Percentiles rank a stretch among this genome's conserved stretches.
Evolutionary conservation across 2,797 vertebrate species (phyloP).

Genomic region (Premnoplex brunnescens): DNA sequence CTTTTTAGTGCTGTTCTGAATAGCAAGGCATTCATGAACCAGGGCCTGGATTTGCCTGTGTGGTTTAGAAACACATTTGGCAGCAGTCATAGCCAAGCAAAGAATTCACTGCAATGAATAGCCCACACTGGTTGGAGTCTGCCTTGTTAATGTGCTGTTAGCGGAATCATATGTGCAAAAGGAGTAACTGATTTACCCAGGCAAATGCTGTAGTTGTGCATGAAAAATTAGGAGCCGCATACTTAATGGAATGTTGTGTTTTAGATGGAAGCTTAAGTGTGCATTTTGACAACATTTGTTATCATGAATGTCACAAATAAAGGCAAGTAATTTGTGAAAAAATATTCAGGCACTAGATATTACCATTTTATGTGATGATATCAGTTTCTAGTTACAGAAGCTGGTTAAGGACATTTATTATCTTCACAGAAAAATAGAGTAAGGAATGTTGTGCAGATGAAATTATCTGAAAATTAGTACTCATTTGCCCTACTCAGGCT

Average conservation of each 20-base stretch:
- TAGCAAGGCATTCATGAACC: neutral
- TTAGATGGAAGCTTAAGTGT: neutral
- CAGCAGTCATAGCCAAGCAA: neutral
- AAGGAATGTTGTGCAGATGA: neutral
- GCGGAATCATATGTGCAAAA: neutral
- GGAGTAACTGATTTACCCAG: neutral
- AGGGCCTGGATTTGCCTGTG: neutral
- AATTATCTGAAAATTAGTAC: neutral
- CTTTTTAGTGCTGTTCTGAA: neutral
- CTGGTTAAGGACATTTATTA: neutral
- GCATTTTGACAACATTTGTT: neutral
- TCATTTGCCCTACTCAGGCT: neutral
- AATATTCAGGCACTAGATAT: neutral
- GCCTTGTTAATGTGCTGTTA: slow-evolving; percentile 24
- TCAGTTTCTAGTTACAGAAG: neutral
- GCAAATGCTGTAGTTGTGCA: neutral
- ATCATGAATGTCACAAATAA: neutral
- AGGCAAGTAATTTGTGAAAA: neutral
- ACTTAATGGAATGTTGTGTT: neutral
- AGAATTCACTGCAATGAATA: neutral
- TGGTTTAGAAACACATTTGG: neutral
- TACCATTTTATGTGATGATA: neutral
- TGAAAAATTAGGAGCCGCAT: neutral
- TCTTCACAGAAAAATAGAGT: neutral
- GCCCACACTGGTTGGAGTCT: neutral